Conservation (phyloP, 1,140 invertebrate genomes). For the Diuraphis noxia region DNA sequence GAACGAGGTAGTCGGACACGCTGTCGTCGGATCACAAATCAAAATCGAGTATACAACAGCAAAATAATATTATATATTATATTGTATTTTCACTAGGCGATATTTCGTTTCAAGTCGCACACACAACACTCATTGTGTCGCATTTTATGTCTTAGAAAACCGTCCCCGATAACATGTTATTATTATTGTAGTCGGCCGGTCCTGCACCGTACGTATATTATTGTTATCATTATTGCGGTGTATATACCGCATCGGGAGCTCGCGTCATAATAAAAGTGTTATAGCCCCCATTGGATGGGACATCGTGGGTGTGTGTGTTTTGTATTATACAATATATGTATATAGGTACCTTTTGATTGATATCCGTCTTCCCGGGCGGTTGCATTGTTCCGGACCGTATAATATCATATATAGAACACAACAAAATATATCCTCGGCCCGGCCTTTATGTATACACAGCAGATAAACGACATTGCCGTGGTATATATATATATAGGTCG, state of each 20-base stretch:
- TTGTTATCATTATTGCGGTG: background rate
- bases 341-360: background rate
- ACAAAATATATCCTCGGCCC: background rate
- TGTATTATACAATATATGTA: too few species aligned
- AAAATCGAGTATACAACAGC: background rate
- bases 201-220: background rate
- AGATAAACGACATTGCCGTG: background rate
- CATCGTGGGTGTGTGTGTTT: too few species aligned
- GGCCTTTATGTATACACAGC: background rate
- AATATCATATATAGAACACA: background rate
- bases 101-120: background rate
- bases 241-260: background rate
- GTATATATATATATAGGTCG: background rate
- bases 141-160: background rate
- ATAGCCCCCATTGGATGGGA: background rate
- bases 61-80: too few species aligned
- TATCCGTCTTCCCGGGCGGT: slow-evolving; percentile 6
- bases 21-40: background rate
- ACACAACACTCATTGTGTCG: background rate
- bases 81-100: background rate
- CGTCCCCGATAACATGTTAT: background rate
- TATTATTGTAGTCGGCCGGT: background rate
- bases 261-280: background rate
- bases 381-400: background rate
- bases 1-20: background rate